Conservation (phyloP, 2,888 invertebrate genomes). For the Leucania comma region DNA sequence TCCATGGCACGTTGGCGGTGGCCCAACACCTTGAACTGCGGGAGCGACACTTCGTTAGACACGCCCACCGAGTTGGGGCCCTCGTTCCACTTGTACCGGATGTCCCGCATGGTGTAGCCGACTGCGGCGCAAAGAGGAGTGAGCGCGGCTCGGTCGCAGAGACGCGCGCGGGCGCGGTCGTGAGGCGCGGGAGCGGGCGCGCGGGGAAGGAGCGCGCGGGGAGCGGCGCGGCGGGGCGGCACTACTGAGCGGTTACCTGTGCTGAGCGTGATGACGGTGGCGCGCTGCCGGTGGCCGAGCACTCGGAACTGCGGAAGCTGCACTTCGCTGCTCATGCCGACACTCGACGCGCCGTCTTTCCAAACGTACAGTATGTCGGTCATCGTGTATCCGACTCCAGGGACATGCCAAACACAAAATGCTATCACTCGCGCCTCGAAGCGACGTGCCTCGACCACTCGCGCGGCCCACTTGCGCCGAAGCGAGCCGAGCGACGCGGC, state of each 20-base stretch:
- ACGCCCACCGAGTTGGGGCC: slow-evolving; percentile 97
- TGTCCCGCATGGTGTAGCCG: slow-evolving; percentile 98
- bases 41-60: slow-evolving; percentile 97
- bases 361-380: slow-evolving; percentile 99
- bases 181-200: slow-evolving; percentile 49
- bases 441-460: slow-evolving; percentile 58
- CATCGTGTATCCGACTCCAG: slow-evolving; percentile 99
- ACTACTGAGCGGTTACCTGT: slow-evolving; percentile 94
- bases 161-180: slow-evolving; percentile 54
- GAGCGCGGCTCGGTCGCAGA: slow-evolving; percentile 60
- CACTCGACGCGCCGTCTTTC: slow-evolving; percentile 97
- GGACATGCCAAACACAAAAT: slow-evolving; percentile 89
- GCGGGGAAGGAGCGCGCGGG: slow-evolving; percentile 59
- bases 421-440: slow-evolving; percentile 81
- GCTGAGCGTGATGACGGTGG: slow-evolving; percentile 97
- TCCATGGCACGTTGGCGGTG: slow-evolving; percentile 98
- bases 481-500: slow-evolving; percentile 53
- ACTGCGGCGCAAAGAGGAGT: slow-evolving; percentile 90
- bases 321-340: slow-evolving; percentile 98
- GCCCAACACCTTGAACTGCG: slow-evolving; percentile 98
- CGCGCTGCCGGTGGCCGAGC: slow-evolving; percentile 98
- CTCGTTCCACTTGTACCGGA: slow-evolving; percentile 98
- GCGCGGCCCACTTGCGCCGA: slow-evolving; percentile 51
- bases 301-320: slow-evolving; percentile 99
- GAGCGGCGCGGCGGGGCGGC: slow-evolving; percentile 57